Evolutionary conservation across 2,888 invertebrate genomes (phyloP).

Genomic region (Phytoseiulus persimilis): DNA sequence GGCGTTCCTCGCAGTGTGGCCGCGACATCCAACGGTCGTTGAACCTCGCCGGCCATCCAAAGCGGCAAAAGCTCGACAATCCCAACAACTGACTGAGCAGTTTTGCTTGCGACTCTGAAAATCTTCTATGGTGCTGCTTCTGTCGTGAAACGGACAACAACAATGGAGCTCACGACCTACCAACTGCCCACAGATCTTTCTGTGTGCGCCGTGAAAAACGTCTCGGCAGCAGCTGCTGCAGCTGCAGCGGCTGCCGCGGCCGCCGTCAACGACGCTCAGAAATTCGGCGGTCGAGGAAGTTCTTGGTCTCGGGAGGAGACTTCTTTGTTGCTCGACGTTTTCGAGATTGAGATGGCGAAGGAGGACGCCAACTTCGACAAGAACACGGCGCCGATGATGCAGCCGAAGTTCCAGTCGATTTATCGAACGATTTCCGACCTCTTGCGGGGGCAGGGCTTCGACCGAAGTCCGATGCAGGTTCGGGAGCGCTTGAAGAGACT

Average conservation of each 20-base stretch:
- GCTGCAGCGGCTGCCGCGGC: conserved; percentile 28
- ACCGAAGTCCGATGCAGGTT: conserved; percentile 32
- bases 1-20: neutral
- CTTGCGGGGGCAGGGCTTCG: conserved; percentile 6
- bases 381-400: conserved; percentile 21
- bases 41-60: neutral
- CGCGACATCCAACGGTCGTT: neutral
- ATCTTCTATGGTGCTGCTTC: neutral
- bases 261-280: conserved; percentile 29
- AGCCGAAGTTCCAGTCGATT: conserved; percentile 27
- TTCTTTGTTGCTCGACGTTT: conserved; percentile 22
- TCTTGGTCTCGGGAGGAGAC: conserved; percentile 37
- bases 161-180: conserved; percentile 28
- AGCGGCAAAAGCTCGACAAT: neutral
- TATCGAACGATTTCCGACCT: conserved; percentile 32
- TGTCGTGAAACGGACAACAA: neutral
- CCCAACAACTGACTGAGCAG: neutral
- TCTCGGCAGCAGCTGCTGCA: conserved; percentile 14
- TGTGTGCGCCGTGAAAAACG: conserved; percentile 27
- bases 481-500: neutral
- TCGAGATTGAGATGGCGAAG: conserved; percentile 28
- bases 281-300: conserved; percentile 32
- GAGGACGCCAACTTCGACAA: conserved; percentile 34
- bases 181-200: conserved; percentile 36
- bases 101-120: neutral